Evolutionary conservation across 2,888 invertebrate genomes (phyloP).

Genomic region (Punctoribates punctum): DNA sequence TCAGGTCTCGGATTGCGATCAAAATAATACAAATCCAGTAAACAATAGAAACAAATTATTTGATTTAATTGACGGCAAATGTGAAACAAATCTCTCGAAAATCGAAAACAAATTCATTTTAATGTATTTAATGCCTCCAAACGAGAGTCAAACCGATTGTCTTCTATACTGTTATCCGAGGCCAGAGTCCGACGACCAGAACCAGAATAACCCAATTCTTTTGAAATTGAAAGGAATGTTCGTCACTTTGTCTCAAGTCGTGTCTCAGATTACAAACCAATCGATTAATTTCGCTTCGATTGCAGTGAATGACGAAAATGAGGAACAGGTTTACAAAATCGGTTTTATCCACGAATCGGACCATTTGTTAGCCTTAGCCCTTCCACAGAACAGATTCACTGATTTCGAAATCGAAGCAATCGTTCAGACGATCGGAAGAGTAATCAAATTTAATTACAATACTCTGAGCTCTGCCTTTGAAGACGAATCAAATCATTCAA

Average conservation of each 20-base stretch:
- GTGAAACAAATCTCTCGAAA: background rate
- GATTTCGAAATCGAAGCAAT: constrained; percentile 16
- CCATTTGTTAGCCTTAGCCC: constrained; percentile 17
- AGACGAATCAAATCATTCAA: constrained; percentile 20
- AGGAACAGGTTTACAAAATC: constrained; percentile 18
- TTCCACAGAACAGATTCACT: background rate
- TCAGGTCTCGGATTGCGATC: background rate
- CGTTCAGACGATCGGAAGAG: constrained; percentile 15
- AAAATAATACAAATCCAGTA: background rate
- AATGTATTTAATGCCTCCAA: constrained; percentile 37
- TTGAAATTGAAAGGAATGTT: constrained; percentile 42
- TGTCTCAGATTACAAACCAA: constrained; percentile 38
- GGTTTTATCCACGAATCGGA: constrained; percentile 36
- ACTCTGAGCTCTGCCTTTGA: constrained; percentile 38
- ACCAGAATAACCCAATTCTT: background rate
- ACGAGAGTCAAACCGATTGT: constrained; percentile 36
- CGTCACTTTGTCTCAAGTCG: constrained; percentile 38
- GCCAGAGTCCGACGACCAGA: background rate
- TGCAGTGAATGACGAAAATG: background rate
- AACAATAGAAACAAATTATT: constrained; percentile 27
- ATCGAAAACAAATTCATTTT: constrained; percentile 17
- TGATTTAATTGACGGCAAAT: constrained; percentile 29
- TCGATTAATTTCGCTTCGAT: constrained; percentile 21
- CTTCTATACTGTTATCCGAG: constrained; percentile 21
- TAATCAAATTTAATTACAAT: constrained; percentile 32